Evolutionary conservation across 2,113 vertebrate species (phyloP), one percentile per base, ranked within the genome.

Genomic region (Chamaea fasciata): DNA sequence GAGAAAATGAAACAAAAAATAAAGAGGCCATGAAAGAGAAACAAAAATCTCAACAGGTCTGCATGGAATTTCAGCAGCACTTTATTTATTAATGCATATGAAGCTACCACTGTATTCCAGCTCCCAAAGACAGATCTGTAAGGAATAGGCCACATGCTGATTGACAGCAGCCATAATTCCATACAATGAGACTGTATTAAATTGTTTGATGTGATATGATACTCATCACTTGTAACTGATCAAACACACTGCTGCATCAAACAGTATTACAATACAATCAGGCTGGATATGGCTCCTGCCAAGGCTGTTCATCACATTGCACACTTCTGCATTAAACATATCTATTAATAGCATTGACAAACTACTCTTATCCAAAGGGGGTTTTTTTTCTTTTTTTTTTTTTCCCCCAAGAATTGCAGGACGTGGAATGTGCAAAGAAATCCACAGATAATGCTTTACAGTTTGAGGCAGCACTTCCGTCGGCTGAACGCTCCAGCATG

Each of bases 81-180:
- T 96, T 98, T 95, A 97, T 98, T 98, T 98, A 98, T 98, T 97
- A 98, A 97, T 98, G 96, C 87, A 41, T 83, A 83, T 71, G 83
- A 95, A 97, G 86, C 95, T 97, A 76, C 96, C 95, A 87, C 95
- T 89, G 97, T 96, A 70, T 92, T 53, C 52, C 81, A 46, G 85
- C 94, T 92, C 97, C 91, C 96, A 95, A 94, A 97, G 96, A 95
- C 90, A 94, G 96, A 94, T 98, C 96, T 97, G 97, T 85, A 75
- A 98, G 97, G 97, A 95, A 96, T 90, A 97, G 97, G 95, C 95
- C 95, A 95, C 89, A 93, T 89, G 96, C 93, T 98, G 98, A 98
- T 97, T 98, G 98, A 98, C 98, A 98, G 98, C 96, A 98, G 98
- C 98, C 97, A 97, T 98, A 98, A 98, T 98, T 98, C 97, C 96